Evolutionary conservation across 2,888 invertebrate species (phyloP).

Genomic region (Apotomis betuletana): DNA sequence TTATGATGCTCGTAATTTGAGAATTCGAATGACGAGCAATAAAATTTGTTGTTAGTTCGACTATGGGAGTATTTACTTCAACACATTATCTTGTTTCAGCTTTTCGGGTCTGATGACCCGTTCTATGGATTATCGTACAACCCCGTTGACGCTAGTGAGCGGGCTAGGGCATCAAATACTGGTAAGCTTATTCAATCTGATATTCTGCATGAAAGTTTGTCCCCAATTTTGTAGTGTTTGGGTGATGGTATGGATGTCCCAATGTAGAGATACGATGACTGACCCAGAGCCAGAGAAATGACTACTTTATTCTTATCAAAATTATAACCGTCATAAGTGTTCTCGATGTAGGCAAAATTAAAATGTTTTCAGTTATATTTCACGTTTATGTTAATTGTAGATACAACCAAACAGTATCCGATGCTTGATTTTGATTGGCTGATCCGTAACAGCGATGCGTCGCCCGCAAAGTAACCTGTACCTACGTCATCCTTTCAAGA

Average conservation of each 20-base stretch:
- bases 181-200: slow-evolving; percentile 61
- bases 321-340: slow-evolving; percentile 2
- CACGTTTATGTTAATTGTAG: slow-evolving; percentile 81
- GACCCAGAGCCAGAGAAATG: slow-evolving; percentile 18
- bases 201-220: slow-evolving; percentile 34
- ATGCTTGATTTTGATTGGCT: slow-evolving; percentile 84
- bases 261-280: slow-evolving; percentile 16
- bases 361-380: slow-evolving; percentile 58
- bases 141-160: slow-evolving; percentile 60
- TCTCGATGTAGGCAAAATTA: slow-evolving; percentile 28
- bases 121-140: slow-evolving; percentile 78
- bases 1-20: not conserved
- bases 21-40: not conserved
- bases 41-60: not conserved
- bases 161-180: slow-evolving; percentile 64
- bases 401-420: slow-evolving; percentile 82
- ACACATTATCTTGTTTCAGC: slow-evolving; percentile 58
- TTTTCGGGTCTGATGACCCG: slow-evolving; percentile 80
- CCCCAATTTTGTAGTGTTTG: slow-evolving; percentile 28
- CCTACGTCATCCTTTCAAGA: slow-evolving; percentile 67
- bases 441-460: slow-evolving; percentile 76
- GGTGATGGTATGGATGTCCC: slow-evolving; percentile 36
- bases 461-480: slow-evolving; percentile 71
- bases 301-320: slow-evolving; percentile 9
- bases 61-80: not conserved